Base-by-base conservation (phyloP, 64 coral and sea anemone genomes). In the Exaiptasia diaphana region DNA sequence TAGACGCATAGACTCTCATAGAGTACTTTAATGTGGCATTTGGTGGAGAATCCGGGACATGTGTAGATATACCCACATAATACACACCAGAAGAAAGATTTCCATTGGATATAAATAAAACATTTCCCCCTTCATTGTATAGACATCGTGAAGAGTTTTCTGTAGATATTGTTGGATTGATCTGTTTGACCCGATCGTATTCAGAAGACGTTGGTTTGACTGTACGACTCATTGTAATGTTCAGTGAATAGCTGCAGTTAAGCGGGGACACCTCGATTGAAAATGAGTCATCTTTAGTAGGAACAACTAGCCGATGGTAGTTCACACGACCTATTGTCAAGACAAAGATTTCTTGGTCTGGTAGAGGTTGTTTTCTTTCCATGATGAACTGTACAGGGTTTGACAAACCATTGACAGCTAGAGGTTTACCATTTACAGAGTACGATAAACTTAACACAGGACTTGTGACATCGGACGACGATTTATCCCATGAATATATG, bases 361-460 rank as follows among this genome's bases (percentile, higher is more conserved):
- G 88, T 23, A 77, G 72, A 13, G 38, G 23, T 2, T 75, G 45
- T 43, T 61, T 60, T 22, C 45, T 62, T 20, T 44, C 49, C 50
- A 90, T 67, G 44, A 78, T 83, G 53, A 77, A 83, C 43, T 90
- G 79, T 9, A 90, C 65, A 35, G 73, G 71, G 23, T 71, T 83
- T 12, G 76, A 20, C 21, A 90, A 72, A 9, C 74, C 82, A 2
- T 79, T 55, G 25, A 90, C 72, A 35, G 62, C 65, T 36, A 90
- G 70, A 0, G 50, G 26, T 50, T 84, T 56, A 53, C 74, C 72
- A 24, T 76, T 76, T 2, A 45, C 49, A 27, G 81, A 74, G 42
- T 77, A 90, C 1, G 79, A 75, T 26, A 90, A 48, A 41, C 88
- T 90, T 3, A 90, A 50, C 25, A 90, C 73, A 33, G 88, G 88